Percentiles rank a stretch among this genome's conserved stretches.
These are phyloP conservation scores for Leptodirus hochenwartii DNA, from an alignment of 2,888 invertebrate genomes.

Conservation along the genomic window DNA sequence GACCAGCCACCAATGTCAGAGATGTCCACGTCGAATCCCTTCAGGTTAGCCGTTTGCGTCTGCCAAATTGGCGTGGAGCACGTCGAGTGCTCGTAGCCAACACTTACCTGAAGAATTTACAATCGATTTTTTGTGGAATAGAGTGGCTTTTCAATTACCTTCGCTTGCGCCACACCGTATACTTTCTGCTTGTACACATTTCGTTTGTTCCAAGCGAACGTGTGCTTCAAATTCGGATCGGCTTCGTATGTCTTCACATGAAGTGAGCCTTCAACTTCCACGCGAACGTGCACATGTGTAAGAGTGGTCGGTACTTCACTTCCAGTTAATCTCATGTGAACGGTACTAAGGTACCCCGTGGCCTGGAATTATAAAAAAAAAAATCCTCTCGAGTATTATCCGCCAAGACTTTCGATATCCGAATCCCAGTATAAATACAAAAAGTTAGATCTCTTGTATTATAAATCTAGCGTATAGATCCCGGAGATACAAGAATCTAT, in stretches of 20 bases:
- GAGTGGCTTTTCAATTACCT: too few relatives aligned
- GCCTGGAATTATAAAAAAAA: too few relatives aligned
- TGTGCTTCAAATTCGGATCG: constrained; percentile 85
- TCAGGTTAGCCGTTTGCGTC: constrained; percentile 80
- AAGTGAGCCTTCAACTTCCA: constrained; percentile 83
- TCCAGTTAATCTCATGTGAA: constrained; percentile 76
- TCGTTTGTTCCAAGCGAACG: constrained; percentile 94
- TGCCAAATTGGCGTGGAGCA: constrained; percentile 87
- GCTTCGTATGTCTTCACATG: constrained; percentile 90
- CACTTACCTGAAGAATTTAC: too few relatives aligned
- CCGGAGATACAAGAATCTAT: too few relatives aligned
- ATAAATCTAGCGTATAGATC: too few relatives aligned
- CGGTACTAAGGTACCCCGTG: constrained; percentile 78
- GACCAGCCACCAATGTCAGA: constrained; percentile 98
- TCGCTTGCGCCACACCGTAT: constrained; percentile 74
- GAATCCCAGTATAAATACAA: too few relatives aligned
- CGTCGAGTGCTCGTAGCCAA: constrained; percentile 87
- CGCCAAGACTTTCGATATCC: too few relatives aligned
- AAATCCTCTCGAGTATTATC: too few relatives aligned
- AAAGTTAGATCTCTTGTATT: too few relatives aligned
- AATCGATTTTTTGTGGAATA: too few relatives aligned
- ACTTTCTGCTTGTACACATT: constrained; percentile 96
- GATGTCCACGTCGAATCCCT: constrained; percentile 91
- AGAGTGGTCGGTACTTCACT: constrained; percentile 61
- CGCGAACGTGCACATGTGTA: constrained; percentile 77